Base-by-base conservation (phyloP, 2,888 invertebrate genomes). In the Zaprionus lineosus region DNA sequence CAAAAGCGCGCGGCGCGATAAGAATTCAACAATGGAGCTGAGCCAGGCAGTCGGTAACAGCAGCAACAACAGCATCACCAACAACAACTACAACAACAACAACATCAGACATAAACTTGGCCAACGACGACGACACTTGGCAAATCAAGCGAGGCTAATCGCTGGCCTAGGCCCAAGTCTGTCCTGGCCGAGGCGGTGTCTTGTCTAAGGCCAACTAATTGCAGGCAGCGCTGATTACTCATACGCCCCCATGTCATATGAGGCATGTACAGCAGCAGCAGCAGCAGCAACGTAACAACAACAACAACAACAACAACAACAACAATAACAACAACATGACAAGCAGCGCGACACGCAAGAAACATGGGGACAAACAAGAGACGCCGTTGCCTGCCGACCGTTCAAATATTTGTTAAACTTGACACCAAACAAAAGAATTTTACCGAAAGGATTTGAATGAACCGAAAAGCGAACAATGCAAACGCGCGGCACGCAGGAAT, bases 391-490 rank as follows among this genome's bases (percentile, higher is more conserved):
- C 55, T 50, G 61, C 28, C 21, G 21, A 11, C 24, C 28, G 41
- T 76, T 77, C 70, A 87, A 87, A 86, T 86, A 84, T 87, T 87
- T 86, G 87, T 84, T 87, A 84, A 87, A 87, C 87, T 87, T 87
- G 87, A 87, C 87, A 87, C 87, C 87, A 87, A 86, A 87, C 87
- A 87, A 87, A 87, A 87, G 86, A 85, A 86, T 84, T 84, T 85
- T 83, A 81, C 85, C 87, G 81, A 84, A 82, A 74, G 74, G 70
- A 82, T 77, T 84, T 81, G 74, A 81, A 79, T 84, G 78, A 79
- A 79, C 62, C 74, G 47, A 81, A 74, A 72, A 59, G 56, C 73
- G 68, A 83, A 84, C 79, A 86, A 83, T 75, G 75, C 73, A 82
- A 84, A 74, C 71, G 72, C 73, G 75, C 75, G 72, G 72, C 67